Percentiles rank a stretch among this genome's conserved stretches.
Evolutionary conservation across 2,888 invertebrate genomes (phyloP).

Genomic region (Aradus depressus): DNA sequence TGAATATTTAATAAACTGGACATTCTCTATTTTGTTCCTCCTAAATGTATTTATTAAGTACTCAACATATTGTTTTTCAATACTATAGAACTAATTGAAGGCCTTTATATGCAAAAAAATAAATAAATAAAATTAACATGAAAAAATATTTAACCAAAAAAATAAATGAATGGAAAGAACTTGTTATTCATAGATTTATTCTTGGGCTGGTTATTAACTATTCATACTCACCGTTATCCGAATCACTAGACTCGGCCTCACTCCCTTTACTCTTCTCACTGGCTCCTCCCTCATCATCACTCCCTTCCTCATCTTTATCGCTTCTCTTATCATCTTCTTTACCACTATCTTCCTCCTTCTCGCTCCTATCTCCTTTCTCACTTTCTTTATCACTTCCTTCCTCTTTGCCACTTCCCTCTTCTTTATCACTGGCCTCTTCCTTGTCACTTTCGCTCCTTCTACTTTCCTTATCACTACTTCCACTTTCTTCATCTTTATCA

Average conservation of each 20-base stretch:
- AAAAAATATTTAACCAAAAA: not conserved
- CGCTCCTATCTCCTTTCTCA: constrained; percentile 29
- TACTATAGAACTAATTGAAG: not conserved
- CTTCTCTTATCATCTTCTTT: constrained; percentile 9
- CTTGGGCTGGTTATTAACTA: not conserved
- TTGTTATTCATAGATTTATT: not conserved
- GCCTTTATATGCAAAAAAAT: not conserved
- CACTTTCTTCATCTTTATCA: constrained; percentile 8
- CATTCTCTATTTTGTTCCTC: too few relatives aligned
- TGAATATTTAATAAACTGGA: too few relatives aligned
- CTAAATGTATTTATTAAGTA: too few relatives aligned
- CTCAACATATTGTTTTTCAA: too few relatives aligned
- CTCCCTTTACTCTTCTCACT: constrained; percentile 34
- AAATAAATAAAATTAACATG: not conserved
- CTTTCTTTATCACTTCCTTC: constrained; percentile 22
- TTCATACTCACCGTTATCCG: constrained; percentile 26
- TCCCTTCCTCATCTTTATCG: constrained; percentile 19
- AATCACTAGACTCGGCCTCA: constrained; percentile 35
- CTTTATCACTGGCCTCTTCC: constrained; percentile 46
- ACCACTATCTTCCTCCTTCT: constrained; percentile 26
- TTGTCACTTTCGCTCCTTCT: constrained; percentile 45
- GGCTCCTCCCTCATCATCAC: constrained; percentile 30
- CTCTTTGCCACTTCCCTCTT: constrained; percentile 35
- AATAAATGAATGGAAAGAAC: not conserved
- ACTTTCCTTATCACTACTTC: constrained; percentile 36